Evolutionary conservation across 2,888 invertebrate genomes (phyloP).

Genomic region (Steinernema carpocapsae): DNA sequence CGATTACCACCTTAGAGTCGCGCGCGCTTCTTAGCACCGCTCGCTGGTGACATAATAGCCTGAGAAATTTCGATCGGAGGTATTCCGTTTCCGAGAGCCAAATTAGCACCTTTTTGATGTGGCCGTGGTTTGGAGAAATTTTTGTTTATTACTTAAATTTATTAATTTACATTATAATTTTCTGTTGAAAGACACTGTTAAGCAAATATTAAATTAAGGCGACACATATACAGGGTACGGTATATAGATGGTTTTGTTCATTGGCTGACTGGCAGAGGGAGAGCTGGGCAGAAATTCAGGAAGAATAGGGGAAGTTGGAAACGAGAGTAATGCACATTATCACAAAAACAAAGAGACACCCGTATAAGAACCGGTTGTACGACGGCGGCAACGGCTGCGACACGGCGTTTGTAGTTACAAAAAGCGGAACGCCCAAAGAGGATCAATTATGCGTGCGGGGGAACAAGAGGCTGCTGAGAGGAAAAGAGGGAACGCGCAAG

Average conservation of each 20-base stretch:
- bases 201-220: not conserved
- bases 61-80: not conserved
- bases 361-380: constrained; percentile 20
- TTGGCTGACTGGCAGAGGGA: not conserved
- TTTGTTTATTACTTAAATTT: not conserved
- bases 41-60: constrained; percentile 27
- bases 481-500: not conserved
- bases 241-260: not conserved
- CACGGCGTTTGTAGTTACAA: constrained; percentile 5
- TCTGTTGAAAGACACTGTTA: constrained; percentile 1
- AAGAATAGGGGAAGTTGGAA: not conserved
- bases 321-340: constrained; percentile 4
- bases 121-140: not conserved
- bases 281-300: not conserved
- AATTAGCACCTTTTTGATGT: not conserved
- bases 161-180: not conserved
- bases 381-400: constrained; percentile 7
- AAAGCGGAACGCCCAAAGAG: not conserved
- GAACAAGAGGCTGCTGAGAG: not conserved
- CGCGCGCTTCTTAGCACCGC: not conserved
- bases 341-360: constrained; percentile 29
- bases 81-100: not conserved
- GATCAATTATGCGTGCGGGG: constrained; percentile 2
- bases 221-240: not conserved
- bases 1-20: constrained; percentile 1